phyloP scores from a whole-genome alignment of 2,113 vertebrate species.

The Hydrolagus affinis region DNA sequence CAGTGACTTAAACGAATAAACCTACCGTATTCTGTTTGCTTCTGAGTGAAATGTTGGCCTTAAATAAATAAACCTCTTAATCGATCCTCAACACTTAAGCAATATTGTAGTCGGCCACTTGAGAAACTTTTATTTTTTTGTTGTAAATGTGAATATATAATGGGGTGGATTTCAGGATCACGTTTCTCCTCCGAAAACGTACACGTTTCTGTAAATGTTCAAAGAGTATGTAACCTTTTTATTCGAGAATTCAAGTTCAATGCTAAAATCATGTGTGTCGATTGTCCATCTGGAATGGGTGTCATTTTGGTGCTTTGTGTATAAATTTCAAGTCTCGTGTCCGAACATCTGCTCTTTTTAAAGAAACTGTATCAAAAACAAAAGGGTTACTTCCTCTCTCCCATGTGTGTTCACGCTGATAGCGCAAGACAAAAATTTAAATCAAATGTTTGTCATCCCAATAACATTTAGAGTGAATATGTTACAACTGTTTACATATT shows the following conservation, averaged over 20 bases:
- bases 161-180: not conserved
- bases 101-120: not conserved
- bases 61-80: not conserved
- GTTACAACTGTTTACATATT: too few species aligned
- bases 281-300: slow-evolving; percentile 1
- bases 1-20: not conserved
- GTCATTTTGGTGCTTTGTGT: too few species aligned
- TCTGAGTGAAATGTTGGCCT: not conserved
- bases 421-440: too few species aligned
- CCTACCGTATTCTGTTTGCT: not conserved
- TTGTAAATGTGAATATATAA: not conserved
- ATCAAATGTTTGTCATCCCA: too few species aligned
- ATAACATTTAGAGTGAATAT: too few species aligned
- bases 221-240: not conserved
- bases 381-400: too few species aligned
- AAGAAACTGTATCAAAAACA: too few species aligned
- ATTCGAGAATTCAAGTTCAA: not conserved
- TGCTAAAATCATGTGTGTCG: not conserved
- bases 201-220: not conserved
- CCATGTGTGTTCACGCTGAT: too few species aligned
- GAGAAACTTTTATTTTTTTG: not conserved
- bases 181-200: too few species aligned
- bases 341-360: too few species aligned
- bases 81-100: not conserved
- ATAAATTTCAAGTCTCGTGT: too few species aligned